These are phyloP conservation scores for Todiramphus saurophagus DNA, from an alignment of 2,113 vertebrate species.

Conservation along the genomic window DNA sequence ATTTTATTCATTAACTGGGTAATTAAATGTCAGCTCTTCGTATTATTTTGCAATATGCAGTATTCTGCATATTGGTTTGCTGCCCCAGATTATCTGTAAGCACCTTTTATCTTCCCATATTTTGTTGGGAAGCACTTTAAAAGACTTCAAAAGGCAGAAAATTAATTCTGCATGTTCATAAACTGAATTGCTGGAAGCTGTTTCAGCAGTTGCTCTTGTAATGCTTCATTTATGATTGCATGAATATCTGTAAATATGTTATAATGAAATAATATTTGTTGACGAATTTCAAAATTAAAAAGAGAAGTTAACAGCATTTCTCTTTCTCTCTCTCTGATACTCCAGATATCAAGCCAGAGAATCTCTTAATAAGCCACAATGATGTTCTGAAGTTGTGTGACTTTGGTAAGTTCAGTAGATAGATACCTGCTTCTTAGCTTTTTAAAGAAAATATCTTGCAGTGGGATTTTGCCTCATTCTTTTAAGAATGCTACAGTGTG, in stretches of 20 bases:
- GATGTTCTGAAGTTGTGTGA: slow-evolving; percentile 96
- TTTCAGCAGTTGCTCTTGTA: slow-evolving; percentile 31
- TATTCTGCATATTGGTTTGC: neutral
- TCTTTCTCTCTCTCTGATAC: slow-evolving; percentile 2
- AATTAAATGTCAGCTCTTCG: neutral
- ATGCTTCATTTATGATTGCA: neutral
- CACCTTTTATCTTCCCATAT: neutral
- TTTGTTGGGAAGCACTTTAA: slow-evolving; percentile 16
- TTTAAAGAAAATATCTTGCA: neutral
- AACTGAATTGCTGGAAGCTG: slow-evolving; percentile 9
- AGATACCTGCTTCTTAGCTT: neutral
- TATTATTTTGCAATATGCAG: neutral
- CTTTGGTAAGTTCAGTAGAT: slow-evolving; percentile 86
- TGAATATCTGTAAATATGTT: neutral
- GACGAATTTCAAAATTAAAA: slow-evolving; percentile 17
- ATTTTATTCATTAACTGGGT: neutral
- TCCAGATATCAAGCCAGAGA: slow-evolving; percentile 98
- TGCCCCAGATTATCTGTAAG: neutral
- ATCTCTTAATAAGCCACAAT: slow-evolving; percentile 96
- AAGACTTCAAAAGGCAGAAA: slow-evolving; percentile 17
- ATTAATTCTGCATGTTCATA: slow-evolving; percentile 6
- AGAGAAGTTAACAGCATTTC: neutral
- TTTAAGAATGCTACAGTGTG: neutral
- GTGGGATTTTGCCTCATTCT: neutral
- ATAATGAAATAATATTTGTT: slow-evolving; percentile 35